Conservation (phyloP, 2,797 vertebrate genomes). For the Fundulus diaphanus region DNA sequence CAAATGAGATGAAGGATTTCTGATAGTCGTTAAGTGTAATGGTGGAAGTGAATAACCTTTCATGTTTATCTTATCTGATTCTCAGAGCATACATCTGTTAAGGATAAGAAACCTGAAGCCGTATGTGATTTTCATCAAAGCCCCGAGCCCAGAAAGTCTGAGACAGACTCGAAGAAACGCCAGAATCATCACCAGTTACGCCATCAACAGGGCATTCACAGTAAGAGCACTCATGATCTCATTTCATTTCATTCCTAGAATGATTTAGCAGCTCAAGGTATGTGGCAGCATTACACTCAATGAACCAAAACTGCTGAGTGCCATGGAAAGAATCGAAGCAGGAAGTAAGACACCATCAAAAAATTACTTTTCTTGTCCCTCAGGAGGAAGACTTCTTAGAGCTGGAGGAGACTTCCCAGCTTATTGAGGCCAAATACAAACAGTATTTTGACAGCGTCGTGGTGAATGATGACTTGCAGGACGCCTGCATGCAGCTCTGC, state of each 20-base stretch:
- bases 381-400: constrained; percentile 91
- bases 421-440: constrained; percentile 87
- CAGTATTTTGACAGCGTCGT: constrained; percentile 89
- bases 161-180: constrained; percentile 86
- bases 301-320: not conserved
- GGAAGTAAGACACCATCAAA: not conserved
- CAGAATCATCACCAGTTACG: constrained; percentile 83
- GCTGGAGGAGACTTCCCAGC: constrained; percentile 85
- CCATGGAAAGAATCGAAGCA: no score
- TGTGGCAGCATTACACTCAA: not conserved
- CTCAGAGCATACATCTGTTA: constrained; percentile 84
- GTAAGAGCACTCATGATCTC: constrained; percentile 67
- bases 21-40: not conserved
- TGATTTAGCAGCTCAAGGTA: no score
- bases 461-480: constrained; percentile 87
- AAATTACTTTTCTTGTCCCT: not conserved
- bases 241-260: not conserved
- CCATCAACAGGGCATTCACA: constrained; percentile 85
- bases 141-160: constrained; percentile 82
- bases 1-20: not conserved
- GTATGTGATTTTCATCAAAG: constrained; percentile 92
- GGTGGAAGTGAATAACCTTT: not conserved
- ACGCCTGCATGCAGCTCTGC: constrained; percentile 83
- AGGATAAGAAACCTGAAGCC: constrained; percentile 87
- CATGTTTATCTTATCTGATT: not conserved